Base-by-base conservation (phyloP, 2,888 invertebrate species). In the Oxyscelio sp. region DNA sequence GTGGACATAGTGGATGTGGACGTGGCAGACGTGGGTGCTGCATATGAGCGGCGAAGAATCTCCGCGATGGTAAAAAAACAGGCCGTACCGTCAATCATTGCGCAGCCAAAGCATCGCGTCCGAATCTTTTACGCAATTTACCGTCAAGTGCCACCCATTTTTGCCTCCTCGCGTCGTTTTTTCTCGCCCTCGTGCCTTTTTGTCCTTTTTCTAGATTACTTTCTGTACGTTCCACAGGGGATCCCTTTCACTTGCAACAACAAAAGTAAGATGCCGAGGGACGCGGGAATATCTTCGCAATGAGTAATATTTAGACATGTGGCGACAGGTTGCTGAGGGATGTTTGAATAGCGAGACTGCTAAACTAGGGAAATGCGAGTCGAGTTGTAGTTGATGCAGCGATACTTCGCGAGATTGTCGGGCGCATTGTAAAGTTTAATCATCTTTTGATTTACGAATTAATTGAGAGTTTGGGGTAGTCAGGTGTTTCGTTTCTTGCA, bases 1-100 rank as follows among this genome's bases (percentile, higher is more conserved):
- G n/a, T n/a, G 27, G 27, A 27, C 27, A 27, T 6, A 5, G 78
- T n/a, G n/a, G n/a, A n/a, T n/a, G n/a, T n/a, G n/a, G n/a, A n/a
- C n/a, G n/a, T n/a, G n/a, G n/a, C n/a, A n/a, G 84, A 83, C 78
- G 77, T 80, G 74, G 78, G 75, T 71, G 81, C 83, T 63, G 71
- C 56, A 84, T 81, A 80, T 78, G 82, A 83, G 82, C 73, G 43
- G 66, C 71, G 74, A 71, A 68, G 63, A 56, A 54, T 70, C 48
- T 48, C 50, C 38, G 48, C 58, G 58, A 19, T 58, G 71, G 68
- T 83, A 87, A 85, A 75, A 87, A 87, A 87, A 90, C 79, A n/a
- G n/a, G 74, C 85, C 84, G 79, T 85, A 87, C 90, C 91, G 91
- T 92, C 90, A 91, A 92, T 92, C 92, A 92, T 88, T 56, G 83